Evolutionary conservation across 2,113 vertebrate species (phyloP).

Genomic region (Orycteropus afer): DNA sequence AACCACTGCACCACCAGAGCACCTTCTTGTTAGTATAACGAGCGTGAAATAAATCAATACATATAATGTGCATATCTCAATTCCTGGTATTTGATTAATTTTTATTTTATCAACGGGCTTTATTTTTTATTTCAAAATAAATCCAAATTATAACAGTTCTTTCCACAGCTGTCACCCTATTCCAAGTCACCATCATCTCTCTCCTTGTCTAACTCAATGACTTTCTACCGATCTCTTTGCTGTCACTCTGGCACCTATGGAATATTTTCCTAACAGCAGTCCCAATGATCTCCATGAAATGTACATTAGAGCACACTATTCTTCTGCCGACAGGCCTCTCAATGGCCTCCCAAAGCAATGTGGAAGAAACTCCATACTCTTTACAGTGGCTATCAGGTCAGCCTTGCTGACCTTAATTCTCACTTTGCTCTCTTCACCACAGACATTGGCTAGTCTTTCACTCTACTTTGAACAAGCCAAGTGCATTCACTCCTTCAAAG

Average conservation of each 20-base stretch:
- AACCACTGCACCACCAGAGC: too few species aligned
- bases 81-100: background rate
- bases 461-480: too few species aligned
- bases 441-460: background rate
- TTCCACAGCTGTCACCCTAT: background rate
- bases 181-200: background rate
- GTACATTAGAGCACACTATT: background rate
- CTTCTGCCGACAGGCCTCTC: background rate
- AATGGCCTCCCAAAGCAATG: too few species aligned
- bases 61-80: background rate
- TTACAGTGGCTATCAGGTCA: background rate
- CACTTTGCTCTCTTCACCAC: too few species aligned
- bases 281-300: background rate
- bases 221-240: background rate
- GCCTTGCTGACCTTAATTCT: background rate
- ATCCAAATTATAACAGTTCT: background rate
- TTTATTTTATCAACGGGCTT: background rate
- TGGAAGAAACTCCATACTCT: background rate
- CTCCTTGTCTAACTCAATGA: background rate
- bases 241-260: background rate
- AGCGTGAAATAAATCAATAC: constrained; percentile 19
- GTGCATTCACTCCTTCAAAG: too few species aligned
- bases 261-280: background rate
- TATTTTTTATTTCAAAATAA: background rate
- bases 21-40: too few species aligned